Evolutionary conservation across 1,140 invertebrate genomes (phyloP).

Genomic region (Trissolcus basalis): DNA sequence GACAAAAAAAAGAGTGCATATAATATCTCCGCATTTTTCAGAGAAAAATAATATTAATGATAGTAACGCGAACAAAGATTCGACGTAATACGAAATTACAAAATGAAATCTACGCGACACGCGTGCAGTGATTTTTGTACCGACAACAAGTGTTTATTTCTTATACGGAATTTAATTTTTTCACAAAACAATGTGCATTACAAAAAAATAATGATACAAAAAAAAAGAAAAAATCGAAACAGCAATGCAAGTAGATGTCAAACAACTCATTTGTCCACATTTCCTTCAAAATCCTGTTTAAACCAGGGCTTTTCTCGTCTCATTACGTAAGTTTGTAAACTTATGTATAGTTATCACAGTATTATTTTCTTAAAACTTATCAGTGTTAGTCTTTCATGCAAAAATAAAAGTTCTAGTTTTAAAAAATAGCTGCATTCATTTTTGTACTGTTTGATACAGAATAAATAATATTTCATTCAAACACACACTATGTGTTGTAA

Average conservation of each 20-base stretch:
- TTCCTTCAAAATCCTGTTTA: too few relatives aligned
- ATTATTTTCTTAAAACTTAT: too few relatives aligned
- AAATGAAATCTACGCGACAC: conserved; percentile 57
- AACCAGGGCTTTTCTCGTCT: too few relatives aligned
- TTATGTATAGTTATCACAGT: too few relatives aligned
- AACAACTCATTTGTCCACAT: not conserved
- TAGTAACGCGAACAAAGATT: conserved; percentile 57
- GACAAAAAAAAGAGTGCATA: conserved; percentile 42
- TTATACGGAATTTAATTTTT: conserved; percentile 74
- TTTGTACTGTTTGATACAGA: too few relatives aligned
- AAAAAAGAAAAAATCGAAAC: conserved; percentile 67
- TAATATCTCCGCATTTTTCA: conserved; percentile 58
- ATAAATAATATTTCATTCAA: too few relatives aligned
- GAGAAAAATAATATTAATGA: conserved; percentile 49
- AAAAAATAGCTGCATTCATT: too few relatives aligned
- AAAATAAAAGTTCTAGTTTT: too few relatives aligned
- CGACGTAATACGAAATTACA: conserved; percentile 58
- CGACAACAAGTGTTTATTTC: conserved; percentile 70
- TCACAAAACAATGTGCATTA: conserved; percentile 74
- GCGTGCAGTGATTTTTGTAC: conserved; percentile 68
- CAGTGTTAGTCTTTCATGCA: too few relatives aligned
- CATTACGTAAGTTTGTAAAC: too few relatives aligned
- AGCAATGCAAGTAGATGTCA: conserved; percentile 40
- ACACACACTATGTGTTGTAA: too few relatives aligned
- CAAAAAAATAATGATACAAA: conserved; percentile 72